phyloP scores from a whole-genome alignment of 2,888 invertebrate genomes.

The Drosophila atripex region DNA sequence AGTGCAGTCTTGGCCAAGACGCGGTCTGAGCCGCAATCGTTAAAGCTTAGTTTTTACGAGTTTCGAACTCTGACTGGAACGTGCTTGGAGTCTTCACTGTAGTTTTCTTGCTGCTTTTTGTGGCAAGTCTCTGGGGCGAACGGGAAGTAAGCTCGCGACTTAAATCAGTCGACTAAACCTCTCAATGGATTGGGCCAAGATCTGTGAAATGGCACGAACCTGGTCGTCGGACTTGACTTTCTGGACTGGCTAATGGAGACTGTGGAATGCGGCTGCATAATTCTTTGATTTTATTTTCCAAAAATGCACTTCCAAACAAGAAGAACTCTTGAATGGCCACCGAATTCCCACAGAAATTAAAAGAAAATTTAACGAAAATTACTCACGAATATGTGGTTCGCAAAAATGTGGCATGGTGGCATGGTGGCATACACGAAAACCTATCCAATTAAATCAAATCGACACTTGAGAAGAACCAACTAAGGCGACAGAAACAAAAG shows the following conservation, averaged over 20 bases:
- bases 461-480: too few relatives aligned
- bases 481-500: slow-evolving; percentile 11
- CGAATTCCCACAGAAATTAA: slow-evolving; percentile 36
- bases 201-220: slow-evolving; percentile 32
- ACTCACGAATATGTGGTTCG: slow-evolving; percentile 21
- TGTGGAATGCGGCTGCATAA: slow-evolving; percentile 25
- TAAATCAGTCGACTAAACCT: slow-evolving; percentile 28
- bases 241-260: slow-evolving; percentile 24
- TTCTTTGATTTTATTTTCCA: slow-evolving; percentile 5
- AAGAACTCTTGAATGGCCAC: neutral
- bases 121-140: neutral
- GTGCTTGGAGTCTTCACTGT: slow-evolving; percentile 28
- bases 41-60: slow-evolving; percentile 29
- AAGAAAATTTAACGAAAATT: slow-evolving; percentile 17
- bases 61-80: slow-evolving; percentile 33
- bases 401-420: slow-evolving; percentile 12
- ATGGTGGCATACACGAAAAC: slow-evolving; percentile 32
- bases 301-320: neutral
- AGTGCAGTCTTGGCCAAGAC: slow-evolving; percentile 22
- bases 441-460: slow-evolving; percentile 41
- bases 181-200: slow-evolving; percentile 14
- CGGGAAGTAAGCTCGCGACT: slow-evolving; percentile 2
- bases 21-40: slow-evolving; percentile 34
- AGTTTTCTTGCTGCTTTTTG: neutral
- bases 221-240: neutral